A percentile compares a stretch with the other conserved stretches of the same genome.
Conservation (phyloP, 2,113 vertebrate species). For the Sprattus sprattus region DNA sequence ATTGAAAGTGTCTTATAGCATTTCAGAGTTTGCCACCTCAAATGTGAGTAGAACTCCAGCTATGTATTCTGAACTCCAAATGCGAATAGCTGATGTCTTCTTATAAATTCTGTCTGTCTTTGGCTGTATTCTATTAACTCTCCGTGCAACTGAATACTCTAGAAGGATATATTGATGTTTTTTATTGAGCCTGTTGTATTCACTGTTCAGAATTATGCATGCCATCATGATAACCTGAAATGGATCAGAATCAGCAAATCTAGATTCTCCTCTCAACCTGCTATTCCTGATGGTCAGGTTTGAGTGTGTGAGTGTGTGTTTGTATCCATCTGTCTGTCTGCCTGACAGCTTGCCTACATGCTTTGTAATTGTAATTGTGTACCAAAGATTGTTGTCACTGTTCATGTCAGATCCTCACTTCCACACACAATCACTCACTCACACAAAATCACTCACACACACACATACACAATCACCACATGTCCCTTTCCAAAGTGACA, state of each 20-base stretch:
- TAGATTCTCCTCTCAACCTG: neutral
- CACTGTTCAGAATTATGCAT: neutral
- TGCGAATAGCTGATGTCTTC: neutral
- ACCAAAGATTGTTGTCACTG: neutral
- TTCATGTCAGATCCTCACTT: constrained; percentile 45
- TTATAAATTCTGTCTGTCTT: neutral
- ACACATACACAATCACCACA: neutral
- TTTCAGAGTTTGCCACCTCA: neutral
- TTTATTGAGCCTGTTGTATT: neutral
- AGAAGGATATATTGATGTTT: neutral
- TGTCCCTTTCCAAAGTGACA: too few species aligned
- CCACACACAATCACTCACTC: constrained; percentile 65
- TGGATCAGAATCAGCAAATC: neutral
- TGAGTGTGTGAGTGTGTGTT: neutral
- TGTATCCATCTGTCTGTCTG: neutral
- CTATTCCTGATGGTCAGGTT: neutral
- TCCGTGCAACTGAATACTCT: neutral
- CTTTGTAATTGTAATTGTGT: neutral
- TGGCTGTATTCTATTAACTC: neutral
- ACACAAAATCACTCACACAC: neutral
- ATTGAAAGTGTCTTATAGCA: neutral
- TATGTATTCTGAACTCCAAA: neutral
- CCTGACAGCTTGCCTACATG: neutral
- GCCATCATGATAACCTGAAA: neutral
- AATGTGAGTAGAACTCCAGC: neutral